These are phyloP conservation scores for Mus pahari DNA, from an alignment of 2,113 vertebrate genomes.

Conservation along the genomic window DNA sequence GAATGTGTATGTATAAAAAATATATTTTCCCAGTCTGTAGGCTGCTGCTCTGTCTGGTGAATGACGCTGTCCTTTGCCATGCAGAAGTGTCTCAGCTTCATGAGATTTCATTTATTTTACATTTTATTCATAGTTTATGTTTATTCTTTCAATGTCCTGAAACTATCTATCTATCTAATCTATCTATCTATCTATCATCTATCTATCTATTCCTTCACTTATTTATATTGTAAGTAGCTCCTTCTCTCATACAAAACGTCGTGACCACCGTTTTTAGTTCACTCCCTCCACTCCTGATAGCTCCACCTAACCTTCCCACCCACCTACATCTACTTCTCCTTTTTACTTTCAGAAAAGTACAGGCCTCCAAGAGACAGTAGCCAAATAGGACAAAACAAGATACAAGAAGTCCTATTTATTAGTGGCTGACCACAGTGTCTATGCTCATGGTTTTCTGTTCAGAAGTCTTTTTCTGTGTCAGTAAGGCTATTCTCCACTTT, in stretches of 20 bases:
- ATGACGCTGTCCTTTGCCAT: background rate
- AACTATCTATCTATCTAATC: background rate
- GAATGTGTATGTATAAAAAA: background rate
- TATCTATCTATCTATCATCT: too few species aligned
- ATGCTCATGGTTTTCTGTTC: background rate
- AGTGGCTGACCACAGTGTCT: background rate
- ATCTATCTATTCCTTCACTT: background rate
- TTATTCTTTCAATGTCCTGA: background rate
- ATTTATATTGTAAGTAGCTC: background rate
- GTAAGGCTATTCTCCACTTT: background rate
- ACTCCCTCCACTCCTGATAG: background rate
- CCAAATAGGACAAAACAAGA: background rate
- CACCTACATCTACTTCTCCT: background rate
- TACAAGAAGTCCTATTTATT: background rate
- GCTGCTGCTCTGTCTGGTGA: background rate
- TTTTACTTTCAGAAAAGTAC: background rate
- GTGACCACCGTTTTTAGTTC: background rate
- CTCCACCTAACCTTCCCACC: fast-evolving
- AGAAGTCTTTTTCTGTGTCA: background rate
- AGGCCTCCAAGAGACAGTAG: background rate
- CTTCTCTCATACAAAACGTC: background rate
- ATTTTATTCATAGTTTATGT: background rate
- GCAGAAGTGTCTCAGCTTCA: background rate
- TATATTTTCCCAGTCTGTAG: background rate
- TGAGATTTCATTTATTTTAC: background rate